Evolutionary conservation across 2,113 vertebrate species (phyloP).

Genomic region (Mesitornis unicolor): DNA sequence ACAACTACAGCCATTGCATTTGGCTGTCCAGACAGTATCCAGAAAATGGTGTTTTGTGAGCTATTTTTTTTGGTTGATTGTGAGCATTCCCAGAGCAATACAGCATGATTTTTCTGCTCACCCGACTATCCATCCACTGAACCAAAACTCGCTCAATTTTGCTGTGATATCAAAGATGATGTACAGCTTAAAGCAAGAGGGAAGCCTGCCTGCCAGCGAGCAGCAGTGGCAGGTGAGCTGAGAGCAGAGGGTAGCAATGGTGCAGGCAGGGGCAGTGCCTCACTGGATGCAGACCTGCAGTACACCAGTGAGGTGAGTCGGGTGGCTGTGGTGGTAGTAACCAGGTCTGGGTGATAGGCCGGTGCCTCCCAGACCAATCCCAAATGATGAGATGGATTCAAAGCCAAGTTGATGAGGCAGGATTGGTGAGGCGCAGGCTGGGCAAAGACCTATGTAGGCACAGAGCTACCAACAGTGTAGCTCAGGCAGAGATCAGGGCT

Average conservation of each 20-base stretch:
- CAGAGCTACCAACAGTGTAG: background rate
- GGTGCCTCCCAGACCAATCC: background rate
- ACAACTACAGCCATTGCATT: background rate
- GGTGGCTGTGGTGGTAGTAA: background rate
- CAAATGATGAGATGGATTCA: background rate
- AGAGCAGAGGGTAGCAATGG: background rate
- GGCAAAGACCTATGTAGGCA: background rate
- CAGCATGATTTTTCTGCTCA: background rate
- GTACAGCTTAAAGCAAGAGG: background rate
- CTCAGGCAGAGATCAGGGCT: background rate
- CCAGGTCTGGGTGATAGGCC: accelerated
- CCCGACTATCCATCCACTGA: background rate
- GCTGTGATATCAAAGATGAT: background rate
- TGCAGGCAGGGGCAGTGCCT: background rate
- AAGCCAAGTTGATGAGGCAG: accelerated
- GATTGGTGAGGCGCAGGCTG: background rate
- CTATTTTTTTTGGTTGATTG: accelerated
- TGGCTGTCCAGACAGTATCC: background rate
- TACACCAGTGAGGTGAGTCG: accelerated
- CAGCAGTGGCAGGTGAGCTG: background rate
- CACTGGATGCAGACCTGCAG: background rate
- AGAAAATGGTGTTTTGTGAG: background rate
- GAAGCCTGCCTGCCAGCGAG: background rate
- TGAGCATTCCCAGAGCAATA: background rate
- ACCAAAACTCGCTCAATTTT: background rate